phyloP scores from a whole-genome alignment of 2,888 invertebrate species.

The Acronicta psi region DNA sequence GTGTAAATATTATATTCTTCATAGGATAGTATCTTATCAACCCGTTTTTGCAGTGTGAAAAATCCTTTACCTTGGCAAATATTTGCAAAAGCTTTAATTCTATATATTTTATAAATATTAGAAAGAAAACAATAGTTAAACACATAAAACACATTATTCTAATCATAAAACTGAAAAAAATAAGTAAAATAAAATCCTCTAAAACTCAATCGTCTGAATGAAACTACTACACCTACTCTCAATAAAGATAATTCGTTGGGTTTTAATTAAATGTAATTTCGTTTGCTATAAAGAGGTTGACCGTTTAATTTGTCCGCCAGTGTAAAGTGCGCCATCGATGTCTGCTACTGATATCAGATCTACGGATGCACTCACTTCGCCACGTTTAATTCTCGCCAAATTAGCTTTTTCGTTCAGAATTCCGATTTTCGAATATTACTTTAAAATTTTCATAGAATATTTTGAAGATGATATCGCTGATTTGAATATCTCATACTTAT shows the following conservation, averaged over 20 bases:
- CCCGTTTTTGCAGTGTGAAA: too few relatives aligned
- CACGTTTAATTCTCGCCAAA: slow-evolving; percentile 34
- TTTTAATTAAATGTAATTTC: slow-evolving; percentile 52
- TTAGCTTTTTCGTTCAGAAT: slow-evolving; percentile 26
- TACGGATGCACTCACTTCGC: slow-evolving; percentile 30
- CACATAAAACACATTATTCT: slow-evolving; percentile 6
- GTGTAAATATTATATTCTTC: too few relatives aligned
- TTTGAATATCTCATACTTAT: slow-evolving; percentile 20
- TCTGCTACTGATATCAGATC: slow-evolving; percentile 50
- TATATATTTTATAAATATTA: too few relatives aligned
- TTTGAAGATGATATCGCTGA: slow-evolving; percentile 12
- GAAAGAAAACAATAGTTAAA: too few relatives aligned
- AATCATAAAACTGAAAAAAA: slow-evolving; percentile 27
- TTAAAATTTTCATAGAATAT: slow-evolving; percentile 13
- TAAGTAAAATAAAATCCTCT: slow-evolving; percentile 18
- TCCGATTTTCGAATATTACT: slow-evolving; percentile 20
- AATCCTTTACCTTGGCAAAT: too few relatives aligned
- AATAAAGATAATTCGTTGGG: slow-evolving; percentile 38
- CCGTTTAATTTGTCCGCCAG: slow-evolving; percentile 48
- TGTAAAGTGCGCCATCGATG: slow-evolving; percentile 35
- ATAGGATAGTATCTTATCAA: too few relatives aligned
- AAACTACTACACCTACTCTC: slow-evolving; percentile 32
- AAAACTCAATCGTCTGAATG: slow-evolving; percentile 26
- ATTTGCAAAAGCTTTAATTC: too few relatives aligned
- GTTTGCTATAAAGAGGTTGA: slow-evolving; percentile 40